Conservation (phyloP, 1,140 invertebrate species). For the Gyrodactylus bullatarudis region DNA sequence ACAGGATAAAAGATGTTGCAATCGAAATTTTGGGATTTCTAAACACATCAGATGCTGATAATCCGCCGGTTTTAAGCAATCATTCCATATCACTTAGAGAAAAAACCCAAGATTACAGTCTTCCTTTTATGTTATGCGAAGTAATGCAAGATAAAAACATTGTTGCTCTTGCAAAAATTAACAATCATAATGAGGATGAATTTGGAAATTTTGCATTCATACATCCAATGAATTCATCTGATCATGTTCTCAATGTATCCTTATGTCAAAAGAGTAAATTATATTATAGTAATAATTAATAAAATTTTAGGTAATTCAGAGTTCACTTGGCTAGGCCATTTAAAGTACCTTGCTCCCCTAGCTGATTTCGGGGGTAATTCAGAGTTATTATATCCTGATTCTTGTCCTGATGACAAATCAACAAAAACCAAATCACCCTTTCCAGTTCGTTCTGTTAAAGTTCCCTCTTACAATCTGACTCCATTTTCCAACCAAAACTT, state of each 20-base stretch:
- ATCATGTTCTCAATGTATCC: neutral
- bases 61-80: neutral
- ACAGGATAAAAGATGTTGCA: too few relatives aligned
- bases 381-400: neutral
- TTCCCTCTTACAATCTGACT: neutral
- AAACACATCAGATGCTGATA: neutral
- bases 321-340: neutral
- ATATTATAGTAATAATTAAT: too few relatives aligned
- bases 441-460: neutral
- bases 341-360: neutral
- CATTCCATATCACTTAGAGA: neutral
- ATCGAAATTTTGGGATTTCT: neutral
- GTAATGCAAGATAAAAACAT: neutral
- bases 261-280: too few relatives aligned
- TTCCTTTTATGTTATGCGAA: neutral
- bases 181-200: neutral
- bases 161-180: neutral
- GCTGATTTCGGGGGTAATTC: neutral
- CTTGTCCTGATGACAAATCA: neutral
- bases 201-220: neutral
- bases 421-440: neutral
- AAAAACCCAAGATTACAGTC: neutral
- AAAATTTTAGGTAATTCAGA: too few relatives aligned
- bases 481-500: neutral
- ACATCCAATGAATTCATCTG: neutral